A percentile compares a stretch with the other conserved stretches of the same genome.
Evolutionary conservation across 2,888 invertebrate genomes (phyloP).

Genomic region (Apodemia zela): DNA sequence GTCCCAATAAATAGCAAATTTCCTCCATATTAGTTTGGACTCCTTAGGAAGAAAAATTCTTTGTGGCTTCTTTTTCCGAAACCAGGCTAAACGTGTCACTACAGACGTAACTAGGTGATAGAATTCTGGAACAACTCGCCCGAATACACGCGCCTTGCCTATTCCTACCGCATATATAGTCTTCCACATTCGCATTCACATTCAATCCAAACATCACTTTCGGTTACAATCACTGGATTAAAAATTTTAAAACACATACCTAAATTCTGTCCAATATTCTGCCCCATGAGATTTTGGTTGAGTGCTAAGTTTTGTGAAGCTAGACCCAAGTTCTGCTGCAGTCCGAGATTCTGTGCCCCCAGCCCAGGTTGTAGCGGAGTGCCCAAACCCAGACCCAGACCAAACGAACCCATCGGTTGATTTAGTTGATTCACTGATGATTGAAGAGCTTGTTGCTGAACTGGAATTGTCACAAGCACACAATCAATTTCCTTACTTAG

Average conservation of each 20-base stretch:
- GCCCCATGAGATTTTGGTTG: slow-evolving; percentile 63
- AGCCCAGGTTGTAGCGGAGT: slow-evolving; percentile 41
- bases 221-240: no score
- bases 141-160: no score
- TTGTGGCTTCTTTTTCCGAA: no score
- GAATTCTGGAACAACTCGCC: no score
- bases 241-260: slow-evolving; percentile 36
- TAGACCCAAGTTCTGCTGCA: slow-evolving; percentile 50
- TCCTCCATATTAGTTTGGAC: no score
- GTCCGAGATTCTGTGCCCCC: slow-evolving; percentile 38
- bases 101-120: no score
- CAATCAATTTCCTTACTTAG: neutral
- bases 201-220: neutral
- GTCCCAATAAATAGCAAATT: no score
- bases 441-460: slow-evolving; percentile 61
- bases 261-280: slow-evolving; percentile 62
- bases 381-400: slow-evolving; percentile 51
- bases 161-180: no score
- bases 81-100: no score
- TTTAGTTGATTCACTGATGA: slow-evolving; percentile 49
- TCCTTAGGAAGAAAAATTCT: no score
- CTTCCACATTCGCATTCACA: no score
- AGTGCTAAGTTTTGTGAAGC: slow-evolving; percentile 50
- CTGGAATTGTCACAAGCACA: slow-evolving; percentile 38
- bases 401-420: slow-evolving; percentile 50